These are phyloP conservation scores for Linyphia triangularis DNA, from an alignment of 2,888 invertebrate genomes.

Conservation along the genomic window DNA sequence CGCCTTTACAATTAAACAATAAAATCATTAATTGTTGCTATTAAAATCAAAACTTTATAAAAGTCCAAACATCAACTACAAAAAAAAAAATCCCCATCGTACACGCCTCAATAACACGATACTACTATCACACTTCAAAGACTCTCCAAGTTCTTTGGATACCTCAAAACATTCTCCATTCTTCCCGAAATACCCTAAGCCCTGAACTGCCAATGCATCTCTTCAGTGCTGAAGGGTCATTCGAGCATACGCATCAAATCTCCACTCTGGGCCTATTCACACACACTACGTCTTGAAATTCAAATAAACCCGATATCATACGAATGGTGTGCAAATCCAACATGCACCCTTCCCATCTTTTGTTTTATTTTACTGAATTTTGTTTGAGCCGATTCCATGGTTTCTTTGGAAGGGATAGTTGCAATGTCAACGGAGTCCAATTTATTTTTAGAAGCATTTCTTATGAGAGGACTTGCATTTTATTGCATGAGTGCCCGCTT, in stretches of 20 bases:
- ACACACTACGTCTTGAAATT: constrained; percentile 32
- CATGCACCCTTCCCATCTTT: not conserved
- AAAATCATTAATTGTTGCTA: no score
- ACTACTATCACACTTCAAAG: constrained; percentile 15
- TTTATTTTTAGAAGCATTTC: constrained; percentile 23
- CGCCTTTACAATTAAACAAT: no score
- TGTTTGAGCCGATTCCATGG: not conserved
- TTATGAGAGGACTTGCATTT: constrained; percentile 4
- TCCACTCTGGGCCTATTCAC: constrained; percentile 10
- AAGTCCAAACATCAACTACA: no score
- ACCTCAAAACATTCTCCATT: constrained; percentile 19
- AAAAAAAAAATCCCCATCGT: not conserved
- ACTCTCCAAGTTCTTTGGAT: not conserved
- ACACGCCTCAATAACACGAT: constrained; percentile 14
- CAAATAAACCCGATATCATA: constrained; percentile 43
- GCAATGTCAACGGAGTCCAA: constrained; percentile 7
- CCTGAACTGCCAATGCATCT: not conserved
- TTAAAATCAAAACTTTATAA: no score
- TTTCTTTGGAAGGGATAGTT: not conserved
- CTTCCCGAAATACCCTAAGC: not conserved
- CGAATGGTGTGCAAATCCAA: constrained; percentile 24
- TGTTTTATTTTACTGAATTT: constrained; percentile 26
- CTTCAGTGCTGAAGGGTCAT: not conserved
- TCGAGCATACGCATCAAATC: constrained; percentile 40
- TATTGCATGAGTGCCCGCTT: constrained; percentile 19